These are phyloP conservation scores for Strix aluco DNA, from an alignment of 2,113 vertebrate genomes.

Conservation along the genomic window DNA sequence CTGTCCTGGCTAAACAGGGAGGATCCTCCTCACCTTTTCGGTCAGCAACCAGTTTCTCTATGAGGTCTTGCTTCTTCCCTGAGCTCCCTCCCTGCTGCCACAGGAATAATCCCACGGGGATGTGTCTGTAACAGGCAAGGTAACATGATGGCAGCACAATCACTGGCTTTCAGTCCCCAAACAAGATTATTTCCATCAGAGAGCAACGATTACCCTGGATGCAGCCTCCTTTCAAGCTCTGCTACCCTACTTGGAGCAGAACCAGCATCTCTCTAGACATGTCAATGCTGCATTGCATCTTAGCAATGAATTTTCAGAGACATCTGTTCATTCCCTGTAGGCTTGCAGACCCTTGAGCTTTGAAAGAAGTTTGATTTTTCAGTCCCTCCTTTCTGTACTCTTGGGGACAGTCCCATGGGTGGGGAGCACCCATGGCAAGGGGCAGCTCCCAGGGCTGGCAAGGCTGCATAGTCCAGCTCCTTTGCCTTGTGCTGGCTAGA, in stretches of 20 bases:
- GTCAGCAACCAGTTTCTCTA: not conserved
- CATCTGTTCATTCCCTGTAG: not conserved
- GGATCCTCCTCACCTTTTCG: not conserved
- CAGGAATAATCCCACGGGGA: not conserved
- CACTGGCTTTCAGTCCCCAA: not conserved
- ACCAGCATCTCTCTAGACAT: fast-evolving
- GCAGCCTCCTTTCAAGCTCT: not conserved
- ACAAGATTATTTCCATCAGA: not conserved
- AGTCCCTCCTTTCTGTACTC: not conserved
- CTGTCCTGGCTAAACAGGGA: fast-evolving
- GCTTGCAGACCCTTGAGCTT: not conserved
- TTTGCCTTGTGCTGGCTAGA: not conserved
- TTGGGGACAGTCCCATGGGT: no score
- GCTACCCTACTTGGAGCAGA: not conserved
- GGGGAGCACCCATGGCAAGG: fast-evolving
- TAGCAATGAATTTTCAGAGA: not conserved
- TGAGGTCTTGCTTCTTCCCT: not conserved
- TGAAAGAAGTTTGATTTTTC: not conserved
- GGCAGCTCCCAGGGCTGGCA: not conserved
- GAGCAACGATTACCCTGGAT: not conserved
- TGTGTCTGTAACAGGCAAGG: not conserved
- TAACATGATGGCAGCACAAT: fast-evolving
- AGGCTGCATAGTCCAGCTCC: not conserved
- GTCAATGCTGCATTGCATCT: not conserved
- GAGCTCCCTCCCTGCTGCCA: not conserved